Percentiles rank a stretch among this genome's conserved stretches.
Evolutionary conservation across 1,140 invertebrate species (phyloP).

Genomic region (Scaptomyza graminum): DNA sequence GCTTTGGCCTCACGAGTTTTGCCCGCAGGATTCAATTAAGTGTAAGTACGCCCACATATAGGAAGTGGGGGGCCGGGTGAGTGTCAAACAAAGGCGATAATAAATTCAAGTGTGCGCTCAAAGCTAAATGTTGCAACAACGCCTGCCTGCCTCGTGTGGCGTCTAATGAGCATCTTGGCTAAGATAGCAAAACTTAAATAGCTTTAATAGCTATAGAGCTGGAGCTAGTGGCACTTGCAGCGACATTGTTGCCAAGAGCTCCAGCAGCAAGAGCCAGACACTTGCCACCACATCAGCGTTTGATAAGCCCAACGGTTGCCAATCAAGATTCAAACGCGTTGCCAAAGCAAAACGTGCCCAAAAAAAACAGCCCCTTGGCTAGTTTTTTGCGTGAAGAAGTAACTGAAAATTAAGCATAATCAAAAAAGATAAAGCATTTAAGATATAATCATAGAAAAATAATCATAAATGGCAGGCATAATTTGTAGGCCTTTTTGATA

Average conservation of each 20-base stretch:
- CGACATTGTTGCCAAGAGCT: constrained; percentile 1
- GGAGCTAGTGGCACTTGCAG: constrained; percentile 17
- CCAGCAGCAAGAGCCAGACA: background rate
- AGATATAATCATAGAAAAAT: too few relatives aligned
- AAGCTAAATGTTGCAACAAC: constrained; percentile 23
- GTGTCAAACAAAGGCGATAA: constrained; percentile 36
- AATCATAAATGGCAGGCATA: too few relatives aligned
- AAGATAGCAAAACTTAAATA: constrained; percentile 28
- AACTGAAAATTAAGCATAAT: too few relatives aligned
- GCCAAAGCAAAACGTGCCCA: background rate
- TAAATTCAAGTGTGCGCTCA: constrained; percentile 25
- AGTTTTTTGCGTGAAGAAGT: too few relatives aligned
- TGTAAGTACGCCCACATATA: constrained; percentile 64
- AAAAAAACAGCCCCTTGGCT: background rate
- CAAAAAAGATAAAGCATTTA: too few relatives aligned
- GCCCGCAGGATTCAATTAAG: constrained; percentile 81
- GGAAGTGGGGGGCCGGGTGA: background rate
- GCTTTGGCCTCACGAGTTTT: constrained; percentile 53
- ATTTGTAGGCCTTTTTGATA: too few relatives aligned
- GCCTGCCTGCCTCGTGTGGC: background rate
- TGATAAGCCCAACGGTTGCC: constrained; percentile 4
- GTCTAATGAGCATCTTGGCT: constrained; percentile 40
- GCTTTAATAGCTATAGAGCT: constrained; percentile 5
- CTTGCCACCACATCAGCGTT: constrained; percentile 16
- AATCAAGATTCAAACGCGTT: constrained; percentile 24